A percentile compares a stretch with the other conserved stretches of the same genome.
Conservation (phyloP, 2,113 vertebrate species). For the Todiramphus saurophagus region DNA sequence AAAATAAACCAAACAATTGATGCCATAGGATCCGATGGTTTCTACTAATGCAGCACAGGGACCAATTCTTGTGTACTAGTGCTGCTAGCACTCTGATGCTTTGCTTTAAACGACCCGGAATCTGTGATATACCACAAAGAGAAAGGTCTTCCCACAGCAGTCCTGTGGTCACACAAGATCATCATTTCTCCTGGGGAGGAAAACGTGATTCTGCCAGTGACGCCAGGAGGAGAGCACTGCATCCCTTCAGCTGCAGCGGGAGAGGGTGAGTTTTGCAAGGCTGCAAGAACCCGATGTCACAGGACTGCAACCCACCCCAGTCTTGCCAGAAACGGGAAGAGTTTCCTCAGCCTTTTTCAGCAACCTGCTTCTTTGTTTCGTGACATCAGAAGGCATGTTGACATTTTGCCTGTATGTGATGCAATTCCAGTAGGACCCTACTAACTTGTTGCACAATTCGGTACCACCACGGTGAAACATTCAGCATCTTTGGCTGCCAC, state of each 20-base stretch:
- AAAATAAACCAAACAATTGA: not conserved
- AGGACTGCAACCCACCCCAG: not conserved
- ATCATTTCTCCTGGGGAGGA: not conserved
- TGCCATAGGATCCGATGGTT: not conserved
- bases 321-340: not conserved
- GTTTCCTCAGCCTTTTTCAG: not conserved
- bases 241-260: fast-evolving
- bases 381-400: not conserved
- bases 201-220: not conserved
- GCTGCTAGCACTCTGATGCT: not conserved
- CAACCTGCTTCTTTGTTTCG: not conserved
- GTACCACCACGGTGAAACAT: not conserved
- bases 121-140: not conserved
- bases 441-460: not conserved
- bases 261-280: not conserved
- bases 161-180: not conserved
- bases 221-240: not conserved
- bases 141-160: not conserved
- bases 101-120: not conserved
- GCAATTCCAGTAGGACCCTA: not conserved
- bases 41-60: not conserved
- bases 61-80: not conserved
- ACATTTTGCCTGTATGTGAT: not conserved
- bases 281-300: not conserved
- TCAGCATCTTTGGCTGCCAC: not conserved